Percentiles rank a stretch among this genome's conserved stretches.
phyloP scores from a whole-genome alignment of 2,888 invertebrate genomes.

The Metalampra italica region DNA sequence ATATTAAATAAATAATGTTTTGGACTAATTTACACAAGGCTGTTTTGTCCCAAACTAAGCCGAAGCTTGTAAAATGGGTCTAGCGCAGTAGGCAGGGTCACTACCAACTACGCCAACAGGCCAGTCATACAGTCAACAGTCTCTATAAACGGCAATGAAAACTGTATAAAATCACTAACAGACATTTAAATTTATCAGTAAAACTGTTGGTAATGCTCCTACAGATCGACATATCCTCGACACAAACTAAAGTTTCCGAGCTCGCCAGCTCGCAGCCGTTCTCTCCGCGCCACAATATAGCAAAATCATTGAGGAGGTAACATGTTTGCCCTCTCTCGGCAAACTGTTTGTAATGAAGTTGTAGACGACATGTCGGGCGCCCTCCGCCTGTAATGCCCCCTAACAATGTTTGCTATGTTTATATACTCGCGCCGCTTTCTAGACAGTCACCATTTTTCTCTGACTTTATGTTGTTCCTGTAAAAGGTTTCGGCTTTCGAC shows the following conservation, averaged over 20 bases:
- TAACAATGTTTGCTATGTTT: conserved; percentile 42
- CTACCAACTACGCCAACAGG: too few relatives aligned
- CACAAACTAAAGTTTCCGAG: neutral
- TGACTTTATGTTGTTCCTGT: conserved; percentile 16
- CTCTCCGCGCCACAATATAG: neutral
- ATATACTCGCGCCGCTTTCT: conserved; percentile 18
- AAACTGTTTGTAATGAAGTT: conserved; percentile 13
- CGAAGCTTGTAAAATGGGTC: too few relatives aligned
- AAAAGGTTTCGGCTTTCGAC: conserved; percentile 8
- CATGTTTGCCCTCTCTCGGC: conserved; percentile 3
- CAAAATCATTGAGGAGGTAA: neutral
- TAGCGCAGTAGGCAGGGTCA: too few relatives aligned
- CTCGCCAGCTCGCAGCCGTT: neutral
- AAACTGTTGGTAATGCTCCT: too few relatives aligned
- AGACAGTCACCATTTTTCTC: conserved; percentile 22
- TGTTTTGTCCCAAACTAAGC: too few relatives aligned
- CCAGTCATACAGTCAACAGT: too few relatives aligned
- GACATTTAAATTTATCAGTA: too few relatives aligned
- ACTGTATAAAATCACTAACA: too few relatives aligned
- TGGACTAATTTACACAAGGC: too few relatives aligned
- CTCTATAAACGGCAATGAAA: too few relatives aligned
- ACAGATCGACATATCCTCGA: too few relatives aligned
- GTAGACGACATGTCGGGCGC: conserved; percentile 5
- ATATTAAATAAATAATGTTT: too few relatives aligned
- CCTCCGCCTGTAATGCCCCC: conserved; percentile 18